Evolutionary conservation across 2,797 vertebrate species (phyloP), one percentile per base, ranked within the genome.

Genomic region (Pseudomugil tenellus): DNA sequence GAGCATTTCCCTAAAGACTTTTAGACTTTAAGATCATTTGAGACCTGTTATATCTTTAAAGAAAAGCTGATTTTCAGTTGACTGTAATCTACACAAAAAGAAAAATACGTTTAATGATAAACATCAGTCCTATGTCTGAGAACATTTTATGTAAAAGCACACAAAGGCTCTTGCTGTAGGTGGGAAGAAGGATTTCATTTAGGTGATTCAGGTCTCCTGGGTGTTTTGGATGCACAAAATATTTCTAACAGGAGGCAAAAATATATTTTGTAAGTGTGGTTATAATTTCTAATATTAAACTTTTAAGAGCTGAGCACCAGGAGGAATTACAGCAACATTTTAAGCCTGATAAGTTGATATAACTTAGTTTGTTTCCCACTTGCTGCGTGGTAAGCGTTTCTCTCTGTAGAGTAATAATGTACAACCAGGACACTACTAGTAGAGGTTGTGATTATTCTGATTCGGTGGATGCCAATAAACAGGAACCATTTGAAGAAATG

Each of bases 401-500:
- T 75, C 28, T 85, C 63, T 70, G 71, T 72, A 79, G 77, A 78
- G 56, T 67, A 75, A 65, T 53, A 26, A 66, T 72, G 76, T 78
- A 43, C 49, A 55, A 71, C 48, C 67, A 71, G 29, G 41, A 66
- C 63, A 66, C 65, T 65, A 56, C 73, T 68, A 49, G 69, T 74
- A 68, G 55, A 25, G 39, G 55, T 34, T 53, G 37, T 58, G 52
- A 8, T 43, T 43, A 86, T 91, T 86, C 77, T 84, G 72, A 72
- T 87, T 86, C 79, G 70, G 74, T 86, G 81, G 75, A 76, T 62
- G 69, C 76, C 83, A 90, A 90, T 89, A 90, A 89, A 92, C 73
- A 72, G 82, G 79, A 89, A 72, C 72, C 79, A 89, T 87, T 77
- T 80, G 63, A 88, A 86, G 39, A 73, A 73, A 72, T 25, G 12